Base-by-base conservation (phyloP, 2,113 vertebrate species). In the Psilopsiagon aymara region DNA sequence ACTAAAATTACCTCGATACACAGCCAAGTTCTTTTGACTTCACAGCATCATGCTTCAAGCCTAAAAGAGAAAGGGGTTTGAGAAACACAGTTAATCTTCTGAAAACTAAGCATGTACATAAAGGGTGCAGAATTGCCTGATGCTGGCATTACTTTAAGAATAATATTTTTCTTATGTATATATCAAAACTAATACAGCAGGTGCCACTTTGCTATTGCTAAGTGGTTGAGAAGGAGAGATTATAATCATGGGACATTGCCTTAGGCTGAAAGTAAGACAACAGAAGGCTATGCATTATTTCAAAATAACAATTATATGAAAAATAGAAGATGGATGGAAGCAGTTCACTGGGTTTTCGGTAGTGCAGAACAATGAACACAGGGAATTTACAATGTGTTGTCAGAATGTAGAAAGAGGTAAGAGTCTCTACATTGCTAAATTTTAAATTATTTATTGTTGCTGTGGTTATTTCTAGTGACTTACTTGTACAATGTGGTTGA, bases 231-330 rank as follows among this genome's bases (percentile, higher is more conserved):
- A 16, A 95, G 37, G 44, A 83, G 47, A 82, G 33, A 33, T 25
- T 52, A 20, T 46, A 87, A 94, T 33, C 75, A 51, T 52, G 53
- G 35, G 71, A 59, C 19, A 59, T 35, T 86, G 33, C 33, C 47
- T 68, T 69, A 51, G 47, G 57, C 33, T 78, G 55, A 43, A 85
- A 85, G 53, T 69, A 21, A 91, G 66, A 79, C 24, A 91, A 80
- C 16, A 93, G 47, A 87, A 94, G 18, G 46, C 25, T 80, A 44
- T 17, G 11, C 29, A 86, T 97, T 90, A 62, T 83, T 60, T 66
- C 73, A 82, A 86, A 95, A 77, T 91, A 95, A 82, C 51, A 71
- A 73, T 82, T 86, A 67, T 51, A 49, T 93, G 86, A 85, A 79
- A 92, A 85, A 20, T 11, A 49, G 39, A 95, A 95, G 76, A 82